Conservation (phyloP, 2,888 invertebrate genomes). For the Nomada flava region DNA sequence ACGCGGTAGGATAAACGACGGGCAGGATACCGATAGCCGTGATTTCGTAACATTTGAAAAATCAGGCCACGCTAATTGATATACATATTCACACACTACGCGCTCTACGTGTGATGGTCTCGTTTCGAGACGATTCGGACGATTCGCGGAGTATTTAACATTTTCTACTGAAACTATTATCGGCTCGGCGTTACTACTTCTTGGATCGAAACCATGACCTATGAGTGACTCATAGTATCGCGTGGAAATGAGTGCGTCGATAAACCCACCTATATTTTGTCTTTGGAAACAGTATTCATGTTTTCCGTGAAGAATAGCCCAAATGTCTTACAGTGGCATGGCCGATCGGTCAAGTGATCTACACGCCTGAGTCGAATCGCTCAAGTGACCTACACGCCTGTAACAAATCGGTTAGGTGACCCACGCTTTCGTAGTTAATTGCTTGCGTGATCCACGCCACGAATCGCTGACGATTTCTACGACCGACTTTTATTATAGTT, state of each 20-base stretch:
- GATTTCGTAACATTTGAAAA: conserved; percentile 28
- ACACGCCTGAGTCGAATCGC: neutral
- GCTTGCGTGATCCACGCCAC: neutral
- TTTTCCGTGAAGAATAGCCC: neutral
- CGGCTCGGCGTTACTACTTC: neutral
- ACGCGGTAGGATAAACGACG: conserved; percentile 28
- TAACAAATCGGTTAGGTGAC: neutral
- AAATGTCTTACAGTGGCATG: neutral
- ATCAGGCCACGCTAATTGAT: neutral
- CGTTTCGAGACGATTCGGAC: neutral
- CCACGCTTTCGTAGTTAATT: neutral
- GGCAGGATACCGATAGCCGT: conserved; percentile 36
- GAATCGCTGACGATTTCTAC: neutral
- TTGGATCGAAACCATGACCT: neutral
- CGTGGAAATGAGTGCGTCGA: neutral
- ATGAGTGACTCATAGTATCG: neutral
- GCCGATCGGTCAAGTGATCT: neutral
- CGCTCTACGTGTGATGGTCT: neutral
- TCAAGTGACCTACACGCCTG: neutral
- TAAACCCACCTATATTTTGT: neutral
- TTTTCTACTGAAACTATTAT: neutral
- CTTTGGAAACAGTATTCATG: too few species aligned
- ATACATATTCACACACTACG: neutral
- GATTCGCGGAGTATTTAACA: neutral
- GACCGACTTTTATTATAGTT: neutral